phyloP scores from a whole-genome alignment of 1,140 invertebrate genomes.

The Solenopsis fugax region DNA sequence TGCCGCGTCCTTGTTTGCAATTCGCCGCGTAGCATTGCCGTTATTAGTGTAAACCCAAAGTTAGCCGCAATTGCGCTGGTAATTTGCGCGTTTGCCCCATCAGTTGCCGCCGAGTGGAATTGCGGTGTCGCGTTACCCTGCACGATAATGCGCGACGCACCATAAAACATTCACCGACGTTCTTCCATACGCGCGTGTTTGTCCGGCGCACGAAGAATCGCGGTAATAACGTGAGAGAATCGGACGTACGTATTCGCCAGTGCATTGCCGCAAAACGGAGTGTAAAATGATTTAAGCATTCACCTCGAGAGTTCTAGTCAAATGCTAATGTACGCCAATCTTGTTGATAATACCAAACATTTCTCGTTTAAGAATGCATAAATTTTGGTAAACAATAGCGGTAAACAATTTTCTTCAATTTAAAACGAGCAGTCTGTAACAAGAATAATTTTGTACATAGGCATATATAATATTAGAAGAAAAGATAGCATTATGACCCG shows the following conservation, averaged over 20 bases:
- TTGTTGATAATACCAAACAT: neutral
- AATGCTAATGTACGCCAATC: neutral
- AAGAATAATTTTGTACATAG: too few relatives aligned
- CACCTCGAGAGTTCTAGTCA: neutral
- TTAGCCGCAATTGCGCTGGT: slow-evolving; percentile 77
- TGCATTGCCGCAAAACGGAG: neutral
- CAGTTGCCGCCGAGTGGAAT: slow-evolving; percentile 73
- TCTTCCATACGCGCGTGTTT: slow-evolving; percentile 3
- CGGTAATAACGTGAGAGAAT: slow-evolving; percentile 71
- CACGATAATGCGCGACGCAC: slow-evolving; percentile 75
- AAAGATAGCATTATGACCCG: too few relatives aligned
- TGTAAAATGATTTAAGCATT: neutral
- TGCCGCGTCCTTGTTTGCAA: slow-evolving; percentile 76
- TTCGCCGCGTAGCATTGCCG: slow-evolving; percentile 74
- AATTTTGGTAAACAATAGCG: too few relatives aligned
- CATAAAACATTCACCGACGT: slow-evolving; percentile 64
- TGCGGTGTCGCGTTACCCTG: slow-evolving; percentile 76
- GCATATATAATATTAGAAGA: too few relatives aligned
- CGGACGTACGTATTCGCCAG: slow-evolving; percentile 27
- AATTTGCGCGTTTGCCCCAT: slow-evolving; percentile 78
- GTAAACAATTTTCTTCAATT: too few relatives aligned
- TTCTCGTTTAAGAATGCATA: neutral
- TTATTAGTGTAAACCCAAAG: slow-evolving; percentile 75
- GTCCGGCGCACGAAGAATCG: slow-evolving; percentile 14
- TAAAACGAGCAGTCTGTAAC: too few relatives aligned